Evolutionary conservation across 2,797 vertebrate genomes (phyloP).

Genomic region (Capromys pilorides): DNA sequence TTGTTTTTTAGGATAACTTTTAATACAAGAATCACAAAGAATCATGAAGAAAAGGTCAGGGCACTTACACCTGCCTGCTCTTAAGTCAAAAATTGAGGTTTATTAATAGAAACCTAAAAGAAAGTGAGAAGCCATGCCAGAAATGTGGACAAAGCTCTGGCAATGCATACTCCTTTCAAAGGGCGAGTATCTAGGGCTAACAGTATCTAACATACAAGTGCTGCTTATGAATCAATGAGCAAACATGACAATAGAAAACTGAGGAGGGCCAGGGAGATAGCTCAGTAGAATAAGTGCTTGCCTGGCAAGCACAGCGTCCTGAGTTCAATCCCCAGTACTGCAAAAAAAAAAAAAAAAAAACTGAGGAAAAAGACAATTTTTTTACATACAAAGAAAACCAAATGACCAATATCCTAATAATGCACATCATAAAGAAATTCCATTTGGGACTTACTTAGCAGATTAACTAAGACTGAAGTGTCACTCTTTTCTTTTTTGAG

Average conservation of each 20-base stretch:
- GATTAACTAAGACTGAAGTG: background rate
- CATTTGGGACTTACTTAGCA: background rate
- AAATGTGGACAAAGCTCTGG: background rate
- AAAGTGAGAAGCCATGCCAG: background rate
- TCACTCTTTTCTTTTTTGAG: background rate
- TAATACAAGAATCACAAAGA: background rate
- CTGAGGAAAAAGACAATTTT: background rate
- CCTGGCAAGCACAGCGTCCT: no score
- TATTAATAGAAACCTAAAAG: background rate
- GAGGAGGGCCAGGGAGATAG: no score
- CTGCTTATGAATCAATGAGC: background rate
- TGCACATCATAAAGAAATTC: background rate
- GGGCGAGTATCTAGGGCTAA: background rate
- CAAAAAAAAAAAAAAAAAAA: no score
- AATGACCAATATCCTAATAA: background rate
- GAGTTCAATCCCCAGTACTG: no score
- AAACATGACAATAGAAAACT: background rate
- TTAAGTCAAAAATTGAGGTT: background rate
- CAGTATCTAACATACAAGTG: background rate
- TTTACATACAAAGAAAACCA: background rate
- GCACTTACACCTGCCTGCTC: background rate
- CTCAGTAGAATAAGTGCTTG: no score
- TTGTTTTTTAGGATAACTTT: slow-evolving; percentile 43
- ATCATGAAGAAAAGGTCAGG: background rate
- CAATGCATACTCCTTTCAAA: background rate